phyloP scores from a whole-genome alignment of 2,113 vertebrate species.

The Oryctolagus cuniculus region DNA sequence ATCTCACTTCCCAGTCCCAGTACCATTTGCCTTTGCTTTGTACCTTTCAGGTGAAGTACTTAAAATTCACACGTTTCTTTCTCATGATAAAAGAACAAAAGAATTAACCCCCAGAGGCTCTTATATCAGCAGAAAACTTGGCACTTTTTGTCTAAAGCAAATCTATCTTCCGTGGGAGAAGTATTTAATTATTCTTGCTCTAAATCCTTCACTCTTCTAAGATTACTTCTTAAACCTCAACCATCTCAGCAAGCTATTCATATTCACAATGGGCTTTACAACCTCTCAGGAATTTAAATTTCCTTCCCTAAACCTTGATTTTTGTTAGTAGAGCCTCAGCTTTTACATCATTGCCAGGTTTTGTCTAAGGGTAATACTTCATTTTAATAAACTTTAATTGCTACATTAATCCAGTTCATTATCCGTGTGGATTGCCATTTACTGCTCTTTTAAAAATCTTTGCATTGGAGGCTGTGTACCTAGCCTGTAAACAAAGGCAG shows the following conservation, averaged over 20 bases:
- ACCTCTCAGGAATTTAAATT: constrained; percentile 38
- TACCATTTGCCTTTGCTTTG: not conserved
- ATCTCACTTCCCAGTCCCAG: not conserved
- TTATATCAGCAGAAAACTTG: constrained; percentile 51
- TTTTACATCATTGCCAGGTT: constrained; percentile 66
- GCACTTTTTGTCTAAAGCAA: constrained; percentile 34
- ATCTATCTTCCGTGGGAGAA: not conserved
- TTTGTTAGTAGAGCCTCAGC: constrained; percentile 41
- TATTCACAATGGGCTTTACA: not conserved
- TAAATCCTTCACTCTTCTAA: not conserved
- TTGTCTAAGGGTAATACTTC: constrained; percentile 46
- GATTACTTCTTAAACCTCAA: constrained; percentile 33
- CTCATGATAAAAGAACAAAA: constrained; percentile 54
- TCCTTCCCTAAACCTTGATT: constrained; percentile 32
- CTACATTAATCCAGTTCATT: constrained; percentile 74
- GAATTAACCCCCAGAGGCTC: not conserved
- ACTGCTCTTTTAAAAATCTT: constrained; percentile 71
- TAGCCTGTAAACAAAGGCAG: constrained; percentile 58
- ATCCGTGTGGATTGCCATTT: constrained; percentile 54
- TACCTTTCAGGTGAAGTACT: constrained; percentile 21
- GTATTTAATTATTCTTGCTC: constrained; percentile 1
- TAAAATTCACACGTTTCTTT: constrained; percentile 25
- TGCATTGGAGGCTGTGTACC: not conserved
- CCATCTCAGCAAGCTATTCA: not conserved
- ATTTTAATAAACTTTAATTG: constrained; percentile 73